Evolutionary conservation across 2,888 invertebrate genomes (phyloP).

Genomic region (Anorthoa munda): DNA sequence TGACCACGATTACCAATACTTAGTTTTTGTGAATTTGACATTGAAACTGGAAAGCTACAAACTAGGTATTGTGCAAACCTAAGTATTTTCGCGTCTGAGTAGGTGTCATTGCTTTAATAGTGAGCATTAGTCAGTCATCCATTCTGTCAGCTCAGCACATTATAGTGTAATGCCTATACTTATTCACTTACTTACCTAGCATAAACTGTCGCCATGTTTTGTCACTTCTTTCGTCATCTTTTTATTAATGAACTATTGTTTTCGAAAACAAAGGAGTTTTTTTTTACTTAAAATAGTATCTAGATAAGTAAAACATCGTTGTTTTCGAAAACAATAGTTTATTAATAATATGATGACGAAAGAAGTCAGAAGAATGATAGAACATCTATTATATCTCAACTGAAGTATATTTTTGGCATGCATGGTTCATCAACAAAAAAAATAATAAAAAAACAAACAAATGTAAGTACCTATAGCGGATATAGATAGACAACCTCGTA

Average conservation of each 20-base stretch:
- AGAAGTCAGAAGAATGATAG: neutral
- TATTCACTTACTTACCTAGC: slow-evolving; percentile 18
- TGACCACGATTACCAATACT: slow-evolving; percentile 14
- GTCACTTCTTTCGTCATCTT: slow-evolving; percentile 20
- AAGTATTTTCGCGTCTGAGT: slow-evolving; percentile 17
- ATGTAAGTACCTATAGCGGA: neutral
- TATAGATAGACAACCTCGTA: slow-evolving; percentile 6
- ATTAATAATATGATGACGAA: slow-evolving; percentile 31
- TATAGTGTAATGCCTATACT: slow-evolving; percentile 3
- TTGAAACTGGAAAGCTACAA: slow-evolving; percentile 49
- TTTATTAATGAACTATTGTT: slow-evolving; percentile 32
- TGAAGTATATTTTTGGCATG: too few relatives aligned
- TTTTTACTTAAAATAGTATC: neutral
- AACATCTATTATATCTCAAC: too few relatives aligned
- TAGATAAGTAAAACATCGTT: neutral
- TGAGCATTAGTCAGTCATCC: slow-evolving; percentile 35
- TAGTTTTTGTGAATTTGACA: slow-evolving; percentile 39
- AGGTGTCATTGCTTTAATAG: slow-evolving; percentile 23
- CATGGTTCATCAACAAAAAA: too few relatives aligned
- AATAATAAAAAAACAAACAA: neutral
- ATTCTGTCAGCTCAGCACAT: slow-evolving; percentile 23
- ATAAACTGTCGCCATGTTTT: slow-evolving; percentile 13
- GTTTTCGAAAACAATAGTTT: slow-evolving; percentile 30
- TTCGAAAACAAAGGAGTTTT: slow-evolving; percentile 9
- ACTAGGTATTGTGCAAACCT: slow-evolving; percentile 35